Base-by-base conservation (phyloP, 2,797 vertebrate species). In the Dicrostonyx torquatus region DNA sequence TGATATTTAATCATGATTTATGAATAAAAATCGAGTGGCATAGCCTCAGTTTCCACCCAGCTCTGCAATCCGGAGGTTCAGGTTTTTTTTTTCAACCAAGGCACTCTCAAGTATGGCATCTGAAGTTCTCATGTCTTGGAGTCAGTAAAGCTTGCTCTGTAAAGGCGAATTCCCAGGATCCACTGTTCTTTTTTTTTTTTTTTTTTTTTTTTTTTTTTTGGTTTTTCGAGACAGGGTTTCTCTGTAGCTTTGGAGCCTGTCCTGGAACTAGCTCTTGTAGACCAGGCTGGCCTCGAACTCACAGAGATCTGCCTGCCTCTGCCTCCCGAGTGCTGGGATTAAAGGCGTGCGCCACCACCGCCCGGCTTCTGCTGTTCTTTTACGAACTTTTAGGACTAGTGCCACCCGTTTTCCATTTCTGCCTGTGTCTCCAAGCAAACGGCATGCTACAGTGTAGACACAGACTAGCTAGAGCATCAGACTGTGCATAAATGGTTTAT, bases 21-120 rank as follows among this genome's bases (percentile, higher is more conserved):
- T 77, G 55, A 37, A 58, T 50, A 75, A 87, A 93, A 82, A 75
- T 13, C 24, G 78, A 82, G 78, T 73, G 88, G 55, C 68, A 12
- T 70, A 73, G 55, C 58, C 87, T 95, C 6, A 90, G 29, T 91
- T 83, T 78, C 78, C 79, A 79, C 70, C 76, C 48, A 76, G 73
- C n/a, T 80, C 11, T 77, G 72, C 75, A 70, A 45, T 68, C 90
- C 24, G 76, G 40, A 86, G 64, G 40, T 92, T 91, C 43, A 11
- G 50, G 89, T 94, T 92, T 22, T 17, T 91, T 94, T 92, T 22
- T 17, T 76, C 8, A 58, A 37, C 34, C 17, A 15, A 84, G 75
- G n/a, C 9, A 82, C 80, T 76, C n/a, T 60, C 50, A 76, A 80
- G 62, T 60, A 24, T 73, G 55, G 58, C 87, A 11, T 48, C 68